phyloP scores from a whole-genome alignment of 2,797 vertebrate genomes.

The Pantherophis vulpinus region DNA sequence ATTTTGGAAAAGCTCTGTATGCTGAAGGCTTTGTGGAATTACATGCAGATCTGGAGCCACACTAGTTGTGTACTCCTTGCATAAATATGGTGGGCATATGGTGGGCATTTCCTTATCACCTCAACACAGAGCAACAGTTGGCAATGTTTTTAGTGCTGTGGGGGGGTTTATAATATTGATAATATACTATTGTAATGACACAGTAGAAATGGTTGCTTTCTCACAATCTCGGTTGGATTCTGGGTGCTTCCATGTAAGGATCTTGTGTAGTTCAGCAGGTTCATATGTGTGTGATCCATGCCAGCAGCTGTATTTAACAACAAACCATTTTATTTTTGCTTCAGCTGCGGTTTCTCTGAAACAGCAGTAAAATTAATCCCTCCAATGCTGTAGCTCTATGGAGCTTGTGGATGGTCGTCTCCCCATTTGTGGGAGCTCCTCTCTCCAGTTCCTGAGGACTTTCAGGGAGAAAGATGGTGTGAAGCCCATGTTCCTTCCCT shows the following conservation, averaged over 20 bases:
- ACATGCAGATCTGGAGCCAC: background rate
- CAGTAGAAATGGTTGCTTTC: background rate
- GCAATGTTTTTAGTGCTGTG: background rate
- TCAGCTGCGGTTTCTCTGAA: background rate
- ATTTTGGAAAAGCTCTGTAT: background rate
- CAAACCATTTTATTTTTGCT: background rate
- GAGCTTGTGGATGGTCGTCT: background rate
- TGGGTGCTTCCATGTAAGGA: background rate
- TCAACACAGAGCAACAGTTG: background rate
- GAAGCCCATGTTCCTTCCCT: background rate
- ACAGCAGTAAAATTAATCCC: background rate
- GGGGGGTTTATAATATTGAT: background rate
- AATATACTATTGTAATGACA: background rate
- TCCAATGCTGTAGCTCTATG: background rate
- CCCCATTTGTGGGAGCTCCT: background rate
- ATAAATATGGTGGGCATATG: background rate
- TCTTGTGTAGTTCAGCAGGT: background rate
- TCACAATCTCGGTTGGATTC: background rate
- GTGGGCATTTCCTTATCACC: background rate
- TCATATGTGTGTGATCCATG: background rate
- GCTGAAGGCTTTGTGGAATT: background rate
- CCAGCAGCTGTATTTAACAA: background rate
- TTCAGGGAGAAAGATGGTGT: background rate
- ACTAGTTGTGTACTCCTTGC: background rate
- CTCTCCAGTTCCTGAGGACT: background rate